phyloP scores from a whole-genome alignment of 2,113 vertebrate species.

The Coptodon rendalli region DNA sequence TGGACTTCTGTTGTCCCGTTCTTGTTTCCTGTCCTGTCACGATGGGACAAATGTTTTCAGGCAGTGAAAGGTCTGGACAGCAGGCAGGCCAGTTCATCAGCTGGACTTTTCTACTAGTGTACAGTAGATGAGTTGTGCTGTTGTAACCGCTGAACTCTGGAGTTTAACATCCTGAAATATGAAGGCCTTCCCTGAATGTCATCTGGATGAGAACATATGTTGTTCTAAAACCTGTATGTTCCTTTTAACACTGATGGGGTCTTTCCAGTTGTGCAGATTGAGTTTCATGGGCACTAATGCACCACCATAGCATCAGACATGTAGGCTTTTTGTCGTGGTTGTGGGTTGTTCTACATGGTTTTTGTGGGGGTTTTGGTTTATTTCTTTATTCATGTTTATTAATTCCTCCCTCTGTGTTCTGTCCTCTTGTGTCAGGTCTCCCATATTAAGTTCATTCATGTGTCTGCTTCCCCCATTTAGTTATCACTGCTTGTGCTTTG shows the following conservation, averaged over 20 bases:
- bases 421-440: background rate
- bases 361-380: background rate
- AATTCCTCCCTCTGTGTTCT: background rate
- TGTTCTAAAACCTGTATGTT: background rate
- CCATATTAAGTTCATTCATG: background rate
- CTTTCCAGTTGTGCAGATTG: background rate
- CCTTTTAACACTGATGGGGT: background rate
- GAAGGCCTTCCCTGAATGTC: background rate
- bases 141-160: background rate
- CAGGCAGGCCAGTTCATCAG: background rate
- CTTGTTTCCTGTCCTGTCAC: background rate
- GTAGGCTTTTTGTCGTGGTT: background rate
- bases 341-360: background rate
- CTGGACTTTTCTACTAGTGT: background rate
- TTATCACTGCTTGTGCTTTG: background rate
- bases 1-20: background rate
- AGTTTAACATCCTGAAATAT: background rate
- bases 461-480: background rate
- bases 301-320: background rate
- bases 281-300: background rate
- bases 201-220: background rate
- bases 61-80: background rate
- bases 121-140: background rate
- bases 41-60: background rate
- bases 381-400: background rate